Percentiles rank a stretch among this genome's conserved stretches.
Conservation (phyloP, 2,113 vertebrate genomes). For the Phaethornis superciliosus region DNA sequence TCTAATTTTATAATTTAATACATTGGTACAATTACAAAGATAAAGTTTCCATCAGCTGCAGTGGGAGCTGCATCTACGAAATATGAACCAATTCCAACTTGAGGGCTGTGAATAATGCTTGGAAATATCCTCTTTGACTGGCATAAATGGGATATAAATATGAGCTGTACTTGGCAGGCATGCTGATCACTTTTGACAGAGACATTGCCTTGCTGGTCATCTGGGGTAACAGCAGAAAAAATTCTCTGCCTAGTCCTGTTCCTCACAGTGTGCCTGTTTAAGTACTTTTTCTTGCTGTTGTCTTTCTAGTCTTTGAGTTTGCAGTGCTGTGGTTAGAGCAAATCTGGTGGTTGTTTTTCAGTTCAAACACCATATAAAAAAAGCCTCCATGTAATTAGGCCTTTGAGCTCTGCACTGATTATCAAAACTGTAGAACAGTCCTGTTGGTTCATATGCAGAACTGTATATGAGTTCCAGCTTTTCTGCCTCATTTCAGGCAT, state of each 20-base stretch:
- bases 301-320: background rate
- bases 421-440: background rate
- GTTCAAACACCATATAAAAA: background rate
- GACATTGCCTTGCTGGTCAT: background rate
- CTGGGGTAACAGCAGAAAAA: background rate
- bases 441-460: background rate
- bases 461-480: background rate
- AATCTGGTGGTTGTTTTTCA: background rate
- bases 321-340: background rate
- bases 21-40: background rate
- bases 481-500: background rate
- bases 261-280: background rate
- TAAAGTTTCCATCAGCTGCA: background rate
- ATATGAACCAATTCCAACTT: background rate
- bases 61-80: background rate
- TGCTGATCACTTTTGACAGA: background rate
- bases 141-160: background rate
- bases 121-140: background rate
- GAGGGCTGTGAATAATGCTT: background rate
- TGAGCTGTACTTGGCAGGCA: background rate
- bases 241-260: background rate
- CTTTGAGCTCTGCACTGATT: background rate
- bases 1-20: background rate
- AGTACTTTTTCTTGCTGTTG: background rate
- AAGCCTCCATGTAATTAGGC: background rate